Evolutionary conservation across 2,113 vertebrate genomes (phyloP), one percentile per base, ranked within the genome.

Genomic region (Channa argus): DNA sequence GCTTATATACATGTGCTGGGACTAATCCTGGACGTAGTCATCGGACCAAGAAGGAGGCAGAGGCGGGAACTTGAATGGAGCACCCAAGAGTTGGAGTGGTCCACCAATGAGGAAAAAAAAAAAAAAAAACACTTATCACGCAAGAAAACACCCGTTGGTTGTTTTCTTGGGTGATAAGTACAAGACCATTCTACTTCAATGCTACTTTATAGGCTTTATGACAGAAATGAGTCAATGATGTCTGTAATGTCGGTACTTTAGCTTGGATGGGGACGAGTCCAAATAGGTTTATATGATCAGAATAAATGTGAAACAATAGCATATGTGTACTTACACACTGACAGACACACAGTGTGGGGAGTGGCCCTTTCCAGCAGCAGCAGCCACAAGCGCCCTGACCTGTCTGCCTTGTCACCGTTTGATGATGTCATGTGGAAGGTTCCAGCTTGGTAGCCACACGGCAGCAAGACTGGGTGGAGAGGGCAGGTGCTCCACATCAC

Each of bases 371-470:
- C 79, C 71, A 64, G 71, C 69, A 79, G 71, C 69, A 77, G 63
- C 80, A 67, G 82, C 87, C 88, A 60, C 84, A 84, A 84, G 86
- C 84, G 77, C 80, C 86, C 63, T 77, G 80, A 89, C 77, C 83
- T 72, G 89, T 92, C 88, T 87, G 80, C 83, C 79, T 73, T 63
- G 80, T 91, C 88, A 86, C 80, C 38, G 33, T 90, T 88, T 89
- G 83, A 89, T 92, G 91, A 92, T 88, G 87, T 92, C 87, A 92
- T 84, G 65, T 33, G 77, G 87, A 90, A 89, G 82, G 75, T 81
- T 88, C 82, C 78, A 85, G 74, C 74, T 83, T 67, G 41, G 84
- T 79, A 82, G 74, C 46, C 62, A 70, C 77, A 45, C 78, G 60
- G 66, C 74, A 83, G 86, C 76, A 39, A 43, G 77, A 78, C 77